Conservation (phyloP, 1,140 invertebrate genomes). For the Coelopa frigida region DNA sequence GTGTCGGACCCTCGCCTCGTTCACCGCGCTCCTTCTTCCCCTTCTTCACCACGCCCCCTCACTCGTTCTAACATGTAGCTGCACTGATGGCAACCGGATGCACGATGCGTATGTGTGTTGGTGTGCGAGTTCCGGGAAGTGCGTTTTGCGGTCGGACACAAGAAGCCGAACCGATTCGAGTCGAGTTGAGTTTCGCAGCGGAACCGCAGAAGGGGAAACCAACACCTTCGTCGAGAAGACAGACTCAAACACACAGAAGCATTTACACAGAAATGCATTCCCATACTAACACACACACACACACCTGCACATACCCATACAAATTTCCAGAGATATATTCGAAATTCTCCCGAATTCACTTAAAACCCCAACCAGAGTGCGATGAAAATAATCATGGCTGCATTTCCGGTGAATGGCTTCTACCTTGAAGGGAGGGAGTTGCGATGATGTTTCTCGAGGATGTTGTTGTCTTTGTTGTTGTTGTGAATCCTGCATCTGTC, state of each 20-base stretch:
- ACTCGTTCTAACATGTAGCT: too few species aligned
- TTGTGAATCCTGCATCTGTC: constrained; percentile 8
- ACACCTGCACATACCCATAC: background rate
- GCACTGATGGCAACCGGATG: too few species aligned
- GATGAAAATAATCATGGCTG: too few species aligned
- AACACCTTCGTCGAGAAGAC: background rate
- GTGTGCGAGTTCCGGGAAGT: too few species aligned
- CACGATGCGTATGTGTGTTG: too few species aligned
- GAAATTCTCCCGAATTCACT: background rate
- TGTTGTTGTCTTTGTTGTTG: constrained; percentile 3
- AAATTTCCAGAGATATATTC: constrained; percentile 1
- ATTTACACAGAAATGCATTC: constrained; percentile 16
- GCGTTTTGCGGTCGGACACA: too few species aligned
- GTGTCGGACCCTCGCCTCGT: too few species aligned
- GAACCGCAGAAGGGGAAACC: background rate
- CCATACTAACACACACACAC: constrained; percentile 9
- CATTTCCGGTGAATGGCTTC: too few species aligned
- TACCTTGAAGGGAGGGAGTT: too few species aligned
- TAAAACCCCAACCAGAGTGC: background rate
- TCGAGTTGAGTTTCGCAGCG: background rate
- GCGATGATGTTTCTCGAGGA: background rate
- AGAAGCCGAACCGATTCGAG: constrained; percentile 1
- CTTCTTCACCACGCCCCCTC: too few species aligned
- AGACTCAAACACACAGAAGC: constrained; percentile 4
- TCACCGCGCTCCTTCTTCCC: too few species aligned